These are phyloP conservation scores for Sphaeridia pumilis DNA, from an alignment of 2,888 invertebrate species.

Conservation along the genomic window DNA sequence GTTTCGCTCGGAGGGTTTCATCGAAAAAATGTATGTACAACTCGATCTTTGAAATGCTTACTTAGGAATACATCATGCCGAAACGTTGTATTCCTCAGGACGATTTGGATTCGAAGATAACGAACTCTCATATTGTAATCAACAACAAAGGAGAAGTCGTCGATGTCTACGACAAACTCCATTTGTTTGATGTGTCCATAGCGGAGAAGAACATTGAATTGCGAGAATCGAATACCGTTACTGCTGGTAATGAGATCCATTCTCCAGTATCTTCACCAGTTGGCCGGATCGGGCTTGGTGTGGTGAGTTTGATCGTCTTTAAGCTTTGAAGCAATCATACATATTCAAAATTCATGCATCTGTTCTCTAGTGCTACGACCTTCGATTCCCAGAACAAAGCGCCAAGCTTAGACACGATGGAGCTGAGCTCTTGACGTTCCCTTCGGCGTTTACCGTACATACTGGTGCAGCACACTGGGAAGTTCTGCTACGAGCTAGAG, in stretches of 20 bases:
- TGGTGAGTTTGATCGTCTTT: slow-evolving; percentile 50
- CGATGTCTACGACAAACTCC: slow-evolving; percentile 72
- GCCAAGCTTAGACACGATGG: slow-evolving; percentile 59
- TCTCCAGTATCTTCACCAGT: slow-evolving; percentile 67
- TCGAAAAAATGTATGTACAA: slow-evolving; percentile 50
- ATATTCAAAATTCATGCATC: too few species aligned
- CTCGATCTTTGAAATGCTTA: slow-evolving; percentile 1
- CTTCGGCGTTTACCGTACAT: slow-evolving; percentile 83
- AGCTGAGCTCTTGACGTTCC: slow-evolving; percentile 76
- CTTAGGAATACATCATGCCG: too few species aligned
- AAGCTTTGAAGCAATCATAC: too few species aligned
- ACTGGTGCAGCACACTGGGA: slow-evolving; percentile 96
- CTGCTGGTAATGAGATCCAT: slow-evolving; percentile 56
- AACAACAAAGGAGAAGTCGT: slow-evolving; percentile 61
- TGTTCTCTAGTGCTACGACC: slow-evolving; percentile 65
- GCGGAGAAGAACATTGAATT: slow-evolving; percentile 61
- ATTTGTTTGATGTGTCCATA: slow-evolving; percentile 84
- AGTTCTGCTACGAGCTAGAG: slow-evolving; percentile 67
- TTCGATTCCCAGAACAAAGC: slow-evolving; percentile 83
- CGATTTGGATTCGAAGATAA: slow-evolving; percentile 40
- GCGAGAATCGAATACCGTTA: slow-evolving; percentile 71
- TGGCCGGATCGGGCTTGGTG: slow-evolving; percentile 67
- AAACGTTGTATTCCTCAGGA: too few species aligned
- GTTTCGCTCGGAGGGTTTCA: slow-evolving; percentile 89
- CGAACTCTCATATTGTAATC: slow-evolving; percentile 76